Evolutionary conservation across 1,140 invertebrate species (phyloP), one percentile per base, ranked within the genome.

Genomic region (Drosophila insularis): DNA sequence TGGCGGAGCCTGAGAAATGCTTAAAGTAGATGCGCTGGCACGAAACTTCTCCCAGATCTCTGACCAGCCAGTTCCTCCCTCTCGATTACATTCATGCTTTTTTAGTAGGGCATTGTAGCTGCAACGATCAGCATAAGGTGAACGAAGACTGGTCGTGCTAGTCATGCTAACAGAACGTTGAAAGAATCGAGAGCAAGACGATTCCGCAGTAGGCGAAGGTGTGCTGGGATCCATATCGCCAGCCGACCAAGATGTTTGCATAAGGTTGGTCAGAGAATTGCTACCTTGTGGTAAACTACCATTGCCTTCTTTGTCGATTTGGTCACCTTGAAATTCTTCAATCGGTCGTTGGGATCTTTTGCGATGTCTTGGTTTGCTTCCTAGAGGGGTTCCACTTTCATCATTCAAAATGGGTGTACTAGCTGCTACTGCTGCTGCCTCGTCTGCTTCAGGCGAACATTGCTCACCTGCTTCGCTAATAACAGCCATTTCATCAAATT

Each of bases 41-140:
- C 78, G 32, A 17, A 71, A 72, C 64, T 78, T 89, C 55, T 82
- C 80, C 66, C 80, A 91, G 35, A 91, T 87, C 54, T 91, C 82
- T 0, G 84, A 85, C 89, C 81, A 91, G 17, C 90, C 87, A 2
- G 80, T 66, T n/a, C 74, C 82, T 17, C 73, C 68, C 27, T 90
- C 80, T 1, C 89, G 80, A 92, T 93, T 94, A 60, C 95, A 95
- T 74, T 94, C 90, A 55, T 92, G 91, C 63, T 92, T 92, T 1
- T 78, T 63, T 1, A 92, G 37, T 31, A 92, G 62, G 0, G 91
- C 75, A 59, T 92, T 85, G 58, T 92, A 92, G 59, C 91, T 92
- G 39, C 86, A 90, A 7, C 81, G 75, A 66, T 90, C 91, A 0
- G 55, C 61, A 3, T 63, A 59, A 8, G 85, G 91, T 4, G 78